Conservation (phyloP, 2,113 vertebrate genomes). For the Condylura cristata region DNA sequence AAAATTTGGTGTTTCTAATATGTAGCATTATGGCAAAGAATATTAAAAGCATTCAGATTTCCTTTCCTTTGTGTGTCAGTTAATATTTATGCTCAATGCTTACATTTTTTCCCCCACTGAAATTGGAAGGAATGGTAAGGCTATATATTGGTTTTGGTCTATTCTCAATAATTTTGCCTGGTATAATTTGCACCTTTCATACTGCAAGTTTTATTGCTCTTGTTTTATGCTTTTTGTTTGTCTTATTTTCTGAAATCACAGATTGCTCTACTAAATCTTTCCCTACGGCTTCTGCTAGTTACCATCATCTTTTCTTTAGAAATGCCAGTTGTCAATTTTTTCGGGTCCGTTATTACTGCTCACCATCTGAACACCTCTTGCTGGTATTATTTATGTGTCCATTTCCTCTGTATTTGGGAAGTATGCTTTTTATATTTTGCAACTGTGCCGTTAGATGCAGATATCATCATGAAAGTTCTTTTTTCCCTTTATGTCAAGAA, state of each 20-base stretch:
- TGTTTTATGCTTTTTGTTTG: background rate
- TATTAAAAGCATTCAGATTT: background rate
- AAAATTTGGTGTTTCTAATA: background rate
- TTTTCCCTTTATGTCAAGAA: constrained; percentile 18
- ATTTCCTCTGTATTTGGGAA: background rate
- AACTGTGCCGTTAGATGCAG: background rate
- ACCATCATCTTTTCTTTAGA: constrained; percentile 16
- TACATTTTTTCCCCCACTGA: background rate
- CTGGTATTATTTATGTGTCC: background rate
- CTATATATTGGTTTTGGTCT: background rate
- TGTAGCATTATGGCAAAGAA: background rate
- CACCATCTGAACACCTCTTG: background rate
- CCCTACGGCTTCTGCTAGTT: background rate
- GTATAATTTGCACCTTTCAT: background rate
- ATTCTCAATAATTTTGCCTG: constrained; percentile 19
- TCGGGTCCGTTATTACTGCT: background rate
- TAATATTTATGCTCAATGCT: constrained; percentile 20
- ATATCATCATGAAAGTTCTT: background rate
- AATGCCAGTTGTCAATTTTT: background rate
- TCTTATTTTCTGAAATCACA: background rate
- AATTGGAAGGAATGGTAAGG: background rate
- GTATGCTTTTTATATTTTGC: constrained; percentile 18
- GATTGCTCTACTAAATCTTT: background rate
- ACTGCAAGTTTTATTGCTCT: background rate
- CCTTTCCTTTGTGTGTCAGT: background rate